phyloP scores from a whole-genome alignment of 35 echinoderm and acorn worm species.

The Diadema setosum region DNA sequence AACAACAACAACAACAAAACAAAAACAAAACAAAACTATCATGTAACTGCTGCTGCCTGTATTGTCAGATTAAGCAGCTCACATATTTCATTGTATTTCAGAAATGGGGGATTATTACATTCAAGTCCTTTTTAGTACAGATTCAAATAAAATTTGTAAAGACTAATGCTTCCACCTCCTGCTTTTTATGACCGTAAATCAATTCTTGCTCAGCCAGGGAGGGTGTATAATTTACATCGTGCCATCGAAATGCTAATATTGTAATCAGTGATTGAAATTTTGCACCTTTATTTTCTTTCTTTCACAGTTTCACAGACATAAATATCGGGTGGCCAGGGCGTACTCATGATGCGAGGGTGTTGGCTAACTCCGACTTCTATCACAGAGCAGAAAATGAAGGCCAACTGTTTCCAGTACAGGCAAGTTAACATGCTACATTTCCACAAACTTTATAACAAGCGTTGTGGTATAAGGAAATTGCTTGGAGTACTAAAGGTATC shows the following conservation, averaged over 20 bases:
- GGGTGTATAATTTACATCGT: neutral
- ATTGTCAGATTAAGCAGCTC: neutral
- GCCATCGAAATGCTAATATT: neutral
- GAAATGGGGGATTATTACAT: neutral
- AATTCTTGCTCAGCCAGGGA: neutral
- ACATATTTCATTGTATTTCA: neutral
- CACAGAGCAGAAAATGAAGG: conserved; percentile 1
- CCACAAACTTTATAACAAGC: neutral
- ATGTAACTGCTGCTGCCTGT: neutral
- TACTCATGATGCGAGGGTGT: conserved; percentile 34
- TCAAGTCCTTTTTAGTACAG: neutral
- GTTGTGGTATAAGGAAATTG: neutral
- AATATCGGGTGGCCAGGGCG: conserved; percentile 61
- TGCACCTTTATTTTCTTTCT: neutral
- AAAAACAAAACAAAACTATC: too few relatives aligned
- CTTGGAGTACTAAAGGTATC: neutral
- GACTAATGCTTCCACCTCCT: neutral
- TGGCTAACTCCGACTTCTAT: conserved; percentile 34
- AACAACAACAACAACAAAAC: too few relatives aligned
- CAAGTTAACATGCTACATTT: neutral
- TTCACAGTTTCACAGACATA: conserved; percentile 45
- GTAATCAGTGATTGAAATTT: neutral
- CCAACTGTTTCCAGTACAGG: conserved; percentile 30
- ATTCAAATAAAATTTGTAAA: neutral
- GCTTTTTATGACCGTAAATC: neutral